Conservation (phyloP, 2,888 invertebrate genomes). For the Melolontha melolontha region DNA sequence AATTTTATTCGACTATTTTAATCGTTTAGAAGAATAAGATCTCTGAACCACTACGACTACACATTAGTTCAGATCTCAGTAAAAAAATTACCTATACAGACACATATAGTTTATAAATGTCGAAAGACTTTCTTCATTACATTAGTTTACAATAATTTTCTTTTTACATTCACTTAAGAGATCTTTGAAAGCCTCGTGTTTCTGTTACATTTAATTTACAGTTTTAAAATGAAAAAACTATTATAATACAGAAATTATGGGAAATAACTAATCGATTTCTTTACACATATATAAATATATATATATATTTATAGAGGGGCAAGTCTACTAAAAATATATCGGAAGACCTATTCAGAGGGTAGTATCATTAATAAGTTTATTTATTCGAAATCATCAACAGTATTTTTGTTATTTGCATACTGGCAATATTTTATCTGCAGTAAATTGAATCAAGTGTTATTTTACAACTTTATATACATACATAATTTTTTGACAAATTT, state of each 20-base stretch:
- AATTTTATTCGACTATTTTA: slow-evolving; percentile 12
- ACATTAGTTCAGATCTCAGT: slow-evolving; percentile 59
- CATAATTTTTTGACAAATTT: no score
- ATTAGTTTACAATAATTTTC: slow-evolving; percentile 19
- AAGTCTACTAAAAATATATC: slow-evolving; percentile 37
- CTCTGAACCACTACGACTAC: slow-evolving; percentile 57
- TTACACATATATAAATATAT: slow-evolving; percentile 1
- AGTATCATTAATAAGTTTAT: slow-evolving; percentile 21
- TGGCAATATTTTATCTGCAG: no score
- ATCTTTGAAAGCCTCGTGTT: slow-evolving; percentile 60
- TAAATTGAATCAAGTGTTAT: no score
- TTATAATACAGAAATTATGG: slow-evolving; percentile 16
- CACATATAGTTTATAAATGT: slow-evolving; percentile 57
- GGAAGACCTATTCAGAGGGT: slow-evolving; percentile 44
- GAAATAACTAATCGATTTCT: slow-evolving; percentile 31
- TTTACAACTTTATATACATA: no score
- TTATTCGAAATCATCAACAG: slow-evolving; percentile 27
- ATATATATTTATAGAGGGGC: slow-evolving; percentile 25
- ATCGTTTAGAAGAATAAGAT: slow-evolving; percentile 51
- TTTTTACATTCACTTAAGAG: slow-evolving; percentile 60
- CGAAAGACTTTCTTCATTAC: slow-evolving; percentile 60
- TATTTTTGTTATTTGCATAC: neutral
- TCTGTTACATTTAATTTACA: slow-evolving; percentile 35
- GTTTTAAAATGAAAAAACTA: slow-evolving; percentile 18
- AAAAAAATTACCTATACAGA: slow-evolving; percentile 64